Evolutionary conservation across 2,113 vertebrate genomes (phyloP).

Genomic region (Paradoxurus hermaphroditus): DNA sequence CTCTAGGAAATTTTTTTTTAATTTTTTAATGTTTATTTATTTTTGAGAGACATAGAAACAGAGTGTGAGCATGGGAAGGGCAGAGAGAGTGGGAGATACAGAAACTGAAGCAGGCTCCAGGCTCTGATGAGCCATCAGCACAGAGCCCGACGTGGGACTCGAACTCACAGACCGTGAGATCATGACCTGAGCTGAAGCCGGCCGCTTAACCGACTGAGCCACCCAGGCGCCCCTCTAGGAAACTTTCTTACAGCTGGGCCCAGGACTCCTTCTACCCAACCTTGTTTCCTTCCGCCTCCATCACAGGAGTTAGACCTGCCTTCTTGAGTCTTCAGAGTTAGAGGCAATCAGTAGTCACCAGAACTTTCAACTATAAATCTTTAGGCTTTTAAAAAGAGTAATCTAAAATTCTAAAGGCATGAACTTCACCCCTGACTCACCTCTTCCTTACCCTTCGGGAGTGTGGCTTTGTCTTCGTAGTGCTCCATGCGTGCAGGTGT

Average conservation of each 20-base stretch:
- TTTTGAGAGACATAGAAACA: too few species aligned
- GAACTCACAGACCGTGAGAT: too few species aligned
- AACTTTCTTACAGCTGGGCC: background rate
- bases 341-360: background rate
- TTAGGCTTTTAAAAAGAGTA: background rate
- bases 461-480: background rate
- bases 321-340: background rate
- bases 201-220: too few species aligned
- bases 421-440: background rate
- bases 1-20: too few species aligned
- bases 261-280: background rate
- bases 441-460: background rate
- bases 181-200: too few species aligned
- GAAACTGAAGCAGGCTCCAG: too few species aligned
- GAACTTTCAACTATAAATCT: background rate
- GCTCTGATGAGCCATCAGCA: too few species aligned
- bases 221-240: background rate
- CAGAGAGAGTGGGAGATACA: too few species aligned
- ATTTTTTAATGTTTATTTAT: too few species aligned
- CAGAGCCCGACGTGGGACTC: too few species aligned
- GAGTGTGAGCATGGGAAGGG: too few species aligned
- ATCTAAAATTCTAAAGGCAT: background rate
- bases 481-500: background rate
- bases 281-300: background rate
- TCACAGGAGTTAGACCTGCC: background rate